Evolutionary conservation across 1,140 invertebrate species (phyloP), one percentile per base, ranked within the genome.

Genomic region (Drosophila obscura): DNA sequence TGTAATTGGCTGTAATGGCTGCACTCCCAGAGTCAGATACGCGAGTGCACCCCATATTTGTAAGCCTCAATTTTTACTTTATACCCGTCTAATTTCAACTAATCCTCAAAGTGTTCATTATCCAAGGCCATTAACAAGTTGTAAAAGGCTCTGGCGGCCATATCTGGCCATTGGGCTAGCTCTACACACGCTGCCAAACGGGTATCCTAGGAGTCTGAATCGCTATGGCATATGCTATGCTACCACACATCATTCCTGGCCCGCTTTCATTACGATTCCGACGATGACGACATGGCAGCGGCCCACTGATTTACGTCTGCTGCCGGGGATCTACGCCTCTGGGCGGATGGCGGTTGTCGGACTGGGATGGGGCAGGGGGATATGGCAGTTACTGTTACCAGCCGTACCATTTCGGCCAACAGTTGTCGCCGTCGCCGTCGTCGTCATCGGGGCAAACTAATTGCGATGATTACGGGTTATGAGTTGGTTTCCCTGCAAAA

Each of bases 391-490:
- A 41, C 35, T 28, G 48, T 55, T 48, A 44, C 64, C 66, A 53
- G 50, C 62, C 35, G 35, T 39, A 39, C 35, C 9, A 39, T 39
- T 39, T 39, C 11, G 35, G 35, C 35, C 35, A 39, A 39, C 11
- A 39, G 35, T 39, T 39, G 58, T 44, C 51, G 41, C 41, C 28
- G 62, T 63, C 64, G 61, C 56, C 61, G 51, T 69, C 66, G 58
- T 44, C 51, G 43, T 58, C 41, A 53, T 66, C 67, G 52, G 35
- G 45, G 58, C 49, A 59, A 62, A 63, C 55, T 78, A 73, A 81
- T 78, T 78, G 69, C 55, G 46, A 53, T 74, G 79, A 83, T 82
- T 78, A 61, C 55, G 67, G 67, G 67, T 71, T 71, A 71, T 72
- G 59, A 60, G 68, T 67, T 72, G 56, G 56, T 78, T 81, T 72